Base-by-base conservation (phyloP, 2,888 invertebrate species). In the Incurvaria masculella region DNA sequence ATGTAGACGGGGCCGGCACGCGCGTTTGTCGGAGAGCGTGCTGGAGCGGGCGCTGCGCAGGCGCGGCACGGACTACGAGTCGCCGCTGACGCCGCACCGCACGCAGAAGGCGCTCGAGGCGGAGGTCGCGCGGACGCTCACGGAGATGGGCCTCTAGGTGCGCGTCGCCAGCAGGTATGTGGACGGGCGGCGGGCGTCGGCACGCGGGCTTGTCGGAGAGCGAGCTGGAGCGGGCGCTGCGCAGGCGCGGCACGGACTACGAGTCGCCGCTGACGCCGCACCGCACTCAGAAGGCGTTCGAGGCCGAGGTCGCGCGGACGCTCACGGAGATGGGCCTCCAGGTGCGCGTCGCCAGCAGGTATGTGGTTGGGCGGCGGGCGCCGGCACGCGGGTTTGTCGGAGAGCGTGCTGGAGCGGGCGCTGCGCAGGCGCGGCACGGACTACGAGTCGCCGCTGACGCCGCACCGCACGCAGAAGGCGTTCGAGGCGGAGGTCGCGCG, bases 11-110 rank as follows among this genome's bases (percentile, higher is more conserved):
- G n/a, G n/a, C 59, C 82, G 87, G 20, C 81, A 90, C 65, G 85
- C 87, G 19, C 73, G 86, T 51, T 71, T 91, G 42, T 82, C 79
- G 14, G 86, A 89, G 46, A 64, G 72, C 1, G 83, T 91, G 57
- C 65, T 96, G 40, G 88, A 88, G 61, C 68, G 69, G 44, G 75
- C 82, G 47, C 76, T 98, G 2, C 74, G 87, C 27, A 82, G 84
- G 59, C 84, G 94, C 53, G 96, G 96, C 3, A 91, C 93, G 0
- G 91, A 98, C 68, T 93, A 88, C 62, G 88, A 93, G 50, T 82
- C 85, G 26, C 80, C 98, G 56, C 59, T 92, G 19, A 76, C 84
- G 46, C 85, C 87, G 57, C 95, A 98, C 65, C 81, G 85, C 46
- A 80, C 88, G 47, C 97, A 97, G 69, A 90, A 92, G 63, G 80